Base-by-base conservation (phyloP, 2,888 invertebrate genomes). In the Amiota mariae region DNA sequence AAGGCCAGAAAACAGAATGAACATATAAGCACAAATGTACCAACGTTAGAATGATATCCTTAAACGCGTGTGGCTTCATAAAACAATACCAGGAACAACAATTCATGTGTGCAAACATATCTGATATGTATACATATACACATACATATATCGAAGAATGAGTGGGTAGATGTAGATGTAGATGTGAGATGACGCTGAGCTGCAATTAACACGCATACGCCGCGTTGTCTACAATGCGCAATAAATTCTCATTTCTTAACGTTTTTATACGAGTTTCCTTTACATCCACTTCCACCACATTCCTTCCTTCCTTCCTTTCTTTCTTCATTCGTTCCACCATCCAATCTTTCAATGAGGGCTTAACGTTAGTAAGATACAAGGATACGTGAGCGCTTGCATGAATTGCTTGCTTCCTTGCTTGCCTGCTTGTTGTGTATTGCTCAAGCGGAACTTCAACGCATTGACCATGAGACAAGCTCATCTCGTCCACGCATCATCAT, bases 131-230 rank as follows among this genome's bases (percentile, higher is more conserved):
- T 24, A n/a, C n/a, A n/a, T n/a, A n/a, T n/a, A n/a, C n/a, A n/a
- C n/a, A n/a, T n/a, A n/a, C 24, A 3, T 24, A 24, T 24, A 2
- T 24, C 1, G 3, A 24, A 24, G 24, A 24, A 20, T 74, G 24
- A 66, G 61, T 71, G 54, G 47, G 68, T 57, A 46, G 20, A 48
- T 59, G 46, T 63, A 9, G 46, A 64, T 72, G n/a, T n/a, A n/a
- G n/a, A n/a, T n/a, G n/a, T n/a, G 70, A 48, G 63, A 67, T 68
- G 61, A 47, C 51, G 59, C 59, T n/a, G 12, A 18, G 20, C 20
- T 64, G 47, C 46, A 64, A 64, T 64, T 64, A 47, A 64, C 46
- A 64, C 47, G 47, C 64, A 47, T 64, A 64, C 47, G n/a, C 64
- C 64, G n/a, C n/a, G 47, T 47, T 9, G 47, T 64, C 47, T 24